A percentile compares a stretch with the other conserved stretches of the same genome.
Conservation (phyloP, 2,797 vertebrate genomes). For the Cryptoblepharus egeriae region DNA sequence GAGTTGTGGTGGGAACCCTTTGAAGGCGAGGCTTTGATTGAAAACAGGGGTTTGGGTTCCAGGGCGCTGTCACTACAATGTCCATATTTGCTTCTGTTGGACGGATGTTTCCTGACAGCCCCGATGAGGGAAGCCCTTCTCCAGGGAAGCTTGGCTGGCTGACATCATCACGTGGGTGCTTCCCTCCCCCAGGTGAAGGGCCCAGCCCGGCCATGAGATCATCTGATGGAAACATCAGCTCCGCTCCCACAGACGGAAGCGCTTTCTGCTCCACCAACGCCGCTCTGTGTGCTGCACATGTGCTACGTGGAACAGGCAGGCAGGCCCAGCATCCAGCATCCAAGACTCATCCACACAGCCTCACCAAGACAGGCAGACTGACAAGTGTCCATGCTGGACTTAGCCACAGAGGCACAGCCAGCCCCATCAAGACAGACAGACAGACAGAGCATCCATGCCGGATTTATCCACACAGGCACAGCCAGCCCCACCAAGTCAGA, state of each 20-base stretch:
- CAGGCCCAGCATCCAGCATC: too few species aligned
- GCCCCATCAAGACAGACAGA: too few species aligned
- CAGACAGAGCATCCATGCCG: too few species aligned
- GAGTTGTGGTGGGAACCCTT: conserved; percentile 40
- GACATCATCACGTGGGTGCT: rapidly evolving
- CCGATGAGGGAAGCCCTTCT: background rate
- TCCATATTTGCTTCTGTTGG: background rate
- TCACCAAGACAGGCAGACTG: too few species aligned
- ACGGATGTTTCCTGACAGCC: background rate
- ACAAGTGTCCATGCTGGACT: too few species aligned
- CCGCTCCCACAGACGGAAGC: background rate
- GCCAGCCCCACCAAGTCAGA: too few species aligned
- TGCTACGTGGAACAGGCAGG: background rate
- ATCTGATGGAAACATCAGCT: background rate
- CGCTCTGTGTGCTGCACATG: background rate
- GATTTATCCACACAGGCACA: too few species aligned
- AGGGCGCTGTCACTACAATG: rapidly evolving
- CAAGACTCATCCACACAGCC: too few species aligned
- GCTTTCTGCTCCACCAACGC: too few species aligned
- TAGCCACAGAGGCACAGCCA: too few species aligned
- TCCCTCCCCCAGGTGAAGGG: background rate
- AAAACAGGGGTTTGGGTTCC: conserved; percentile 48
- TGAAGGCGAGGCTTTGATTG: conserved; percentile 47
- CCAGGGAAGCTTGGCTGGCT: rapidly evolving
- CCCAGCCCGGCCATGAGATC: background rate